Conservation (phyloP, 2,888 invertebrate species). For the Leucophenga maculata region DNA sequence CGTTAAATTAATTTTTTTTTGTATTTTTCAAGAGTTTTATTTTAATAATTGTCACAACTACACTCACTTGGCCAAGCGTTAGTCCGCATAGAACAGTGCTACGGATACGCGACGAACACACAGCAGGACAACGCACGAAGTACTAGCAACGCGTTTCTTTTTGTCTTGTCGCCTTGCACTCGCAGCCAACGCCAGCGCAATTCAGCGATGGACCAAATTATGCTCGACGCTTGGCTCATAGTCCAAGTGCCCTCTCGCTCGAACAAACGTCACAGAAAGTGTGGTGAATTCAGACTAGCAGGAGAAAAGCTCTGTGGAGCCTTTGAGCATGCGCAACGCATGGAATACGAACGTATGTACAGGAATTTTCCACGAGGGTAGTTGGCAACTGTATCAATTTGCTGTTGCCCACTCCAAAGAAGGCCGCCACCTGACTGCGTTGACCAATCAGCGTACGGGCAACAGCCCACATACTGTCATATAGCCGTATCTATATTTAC, state of each 20-base stretch:
- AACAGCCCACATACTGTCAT: slow-evolving; percentile 22
- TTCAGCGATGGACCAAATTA: slow-evolving; percentile 57
- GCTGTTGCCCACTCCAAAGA: slow-evolving; percentile 25
- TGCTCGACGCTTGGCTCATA: slow-evolving; percentile 48
- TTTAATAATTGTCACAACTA: slow-evolving; percentile 1
- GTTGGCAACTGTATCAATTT: slow-evolving; percentile 60
- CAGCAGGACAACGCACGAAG: slow-evolving; percentile 71
- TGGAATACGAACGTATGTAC: slow-evolving; percentile 40
- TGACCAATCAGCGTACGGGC: slow-evolving; percentile 51
- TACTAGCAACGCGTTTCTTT: slow-evolving; percentile 67
- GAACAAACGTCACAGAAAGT: slow-evolving; percentile 36
- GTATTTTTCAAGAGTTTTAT: neutral
- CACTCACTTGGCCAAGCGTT: slow-evolving; percentile 54
- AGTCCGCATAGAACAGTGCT: slow-evolving; percentile 50
- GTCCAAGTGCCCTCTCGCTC: slow-evolving; percentile 42
- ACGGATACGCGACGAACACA: slow-evolving; percentile 48
- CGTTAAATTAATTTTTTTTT: neutral
- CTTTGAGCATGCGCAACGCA: slow-evolving; percentile 45
- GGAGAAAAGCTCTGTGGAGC: slow-evolving; percentile 57
- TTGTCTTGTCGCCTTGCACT: slow-evolving; percentile 51
- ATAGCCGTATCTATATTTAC: neutral
- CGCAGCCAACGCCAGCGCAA: slow-evolving; percentile 4
- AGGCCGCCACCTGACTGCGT: slow-evolving; percentile 50
- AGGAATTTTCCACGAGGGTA: slow-evolving; percentile 58
- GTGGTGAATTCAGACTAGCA: slow-evolving; percentile 51